Base-by-base conservation (phyloP, 2,888 invertebrate genomes). In the Pemphredon lugubris region DNA sequence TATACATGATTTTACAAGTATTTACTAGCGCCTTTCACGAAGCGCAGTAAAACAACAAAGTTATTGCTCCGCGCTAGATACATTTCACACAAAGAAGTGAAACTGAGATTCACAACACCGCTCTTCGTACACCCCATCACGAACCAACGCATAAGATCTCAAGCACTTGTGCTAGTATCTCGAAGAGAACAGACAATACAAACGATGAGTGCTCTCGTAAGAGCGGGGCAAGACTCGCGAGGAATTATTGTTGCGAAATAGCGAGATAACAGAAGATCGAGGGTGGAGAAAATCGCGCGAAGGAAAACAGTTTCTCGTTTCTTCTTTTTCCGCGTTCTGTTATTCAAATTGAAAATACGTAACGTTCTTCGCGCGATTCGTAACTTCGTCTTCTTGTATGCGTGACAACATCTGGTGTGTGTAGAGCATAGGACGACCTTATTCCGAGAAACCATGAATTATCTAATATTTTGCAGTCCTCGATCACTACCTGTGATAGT, bases 321-420 rank as follows among this genome's bases (percentile, higher is more conserved):
- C 9, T 60, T 44, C 9, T 16, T 42, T 2, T 16, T 39, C 6
- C 16, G 40, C 32, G 50, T 26, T 16, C 18, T 26, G 18, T 9
- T 2, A 9, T 32, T 21, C 9, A 9, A 30, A 30, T 30, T 30
- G 30, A 30, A 30, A 6, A 9, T 30, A 30, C 30, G 30, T n/a
- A 20, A 32, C 21, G 0, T 50, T 45, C 42, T 34, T 75, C 60
- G 53, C 44, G 58, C 48, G 60, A 69, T 58, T 70, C 51, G 39
- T 34, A 53, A 42, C 50, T 65, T 61, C 54, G 37, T 53, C 50
- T 63, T 51, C 54, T 40, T 55, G 9, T 54, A 50, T 72, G 37
- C 60, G 44, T 72, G 77, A 78, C 77, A 77, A 77, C 75, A 78
- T 78, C 40, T 50, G 78, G 75, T 79, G 75, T 75, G 58, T 59